phyloP scores from a whole-genome alignment of 2,888 invertebrate genomes.

The Eupithecia insigniata region DNA sequence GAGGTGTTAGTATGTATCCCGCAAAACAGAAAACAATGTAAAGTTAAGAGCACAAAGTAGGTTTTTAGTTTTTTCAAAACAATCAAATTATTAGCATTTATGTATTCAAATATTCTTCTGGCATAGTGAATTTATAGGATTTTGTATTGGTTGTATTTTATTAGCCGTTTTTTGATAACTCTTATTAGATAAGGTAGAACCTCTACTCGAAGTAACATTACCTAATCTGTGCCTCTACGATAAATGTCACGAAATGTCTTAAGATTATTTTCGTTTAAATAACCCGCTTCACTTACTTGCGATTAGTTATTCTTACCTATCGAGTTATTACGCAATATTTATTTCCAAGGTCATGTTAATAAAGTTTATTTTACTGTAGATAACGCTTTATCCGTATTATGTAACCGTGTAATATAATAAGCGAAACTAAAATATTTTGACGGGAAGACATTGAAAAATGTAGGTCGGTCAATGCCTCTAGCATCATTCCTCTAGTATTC shows the following conservation, averaged over 20 bases:
- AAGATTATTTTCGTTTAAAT: not conserved
- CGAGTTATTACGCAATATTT: not conserved
- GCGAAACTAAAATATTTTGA: constrained; percentile 29
- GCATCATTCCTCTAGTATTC: constrained; percentile 47
- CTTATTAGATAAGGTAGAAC: not conserved
- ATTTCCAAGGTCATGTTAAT: constrained; percentile 11
- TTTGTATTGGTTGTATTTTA: not conserved
- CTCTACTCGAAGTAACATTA: too few species aligned
- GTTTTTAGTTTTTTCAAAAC: too few species aligned
- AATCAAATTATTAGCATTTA: too few species aligned
- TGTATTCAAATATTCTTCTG: constrained; percentile 1
- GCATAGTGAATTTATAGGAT: too few species aligned
- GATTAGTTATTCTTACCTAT: not conserved
- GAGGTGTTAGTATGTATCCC: too few species aligned
- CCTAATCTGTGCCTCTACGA: too few species aligned
- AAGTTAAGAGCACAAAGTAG: too few species aligned
- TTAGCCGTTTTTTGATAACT: not conserved
- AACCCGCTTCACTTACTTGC: not conserved
- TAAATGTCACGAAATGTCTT: not conserved
- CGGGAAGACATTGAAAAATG: constrained; percentile 45
- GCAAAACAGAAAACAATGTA: too few species aligned
- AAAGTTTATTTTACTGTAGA: constrained; percentile 12
- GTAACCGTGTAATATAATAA: constrained; percentile 15
- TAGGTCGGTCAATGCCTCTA: constrained; percentile 60
- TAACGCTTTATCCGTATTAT: not conserved